Evolutionary conservation across 2,888 invertebrate genomes (phyloP), one percentile per base, ranked within the genome.

Genomic region (Spilarctia lutea): DNA sequence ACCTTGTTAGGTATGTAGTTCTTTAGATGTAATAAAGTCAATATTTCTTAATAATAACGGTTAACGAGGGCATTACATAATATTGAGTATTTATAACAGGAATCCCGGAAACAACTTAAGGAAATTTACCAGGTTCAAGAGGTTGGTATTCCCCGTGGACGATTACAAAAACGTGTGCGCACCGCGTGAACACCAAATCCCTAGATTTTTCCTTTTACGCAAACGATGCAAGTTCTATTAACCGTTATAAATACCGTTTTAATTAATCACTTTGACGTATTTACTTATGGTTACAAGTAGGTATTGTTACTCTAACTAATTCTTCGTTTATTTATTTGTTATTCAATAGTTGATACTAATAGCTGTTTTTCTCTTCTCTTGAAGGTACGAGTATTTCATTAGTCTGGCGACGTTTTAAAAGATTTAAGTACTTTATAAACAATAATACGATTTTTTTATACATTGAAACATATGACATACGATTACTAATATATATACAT

Each of bases 121-220:
- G 74, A 77, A 76, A 83, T 71, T 74, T 79, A 81, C 52, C 72
- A 70, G 76, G 82, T 79, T 71, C 42, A 2, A 33, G 73, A 77
- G 76, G 75, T 70, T 78, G 82, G 83, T 75, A 82, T 82, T 82
- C 75, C 84, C 83, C 80, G 7, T 39, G 74, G 33, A 45, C 68
- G 68, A 68, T 71, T 45, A 60, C 24, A 33, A 60, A 27, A 39
- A 65, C 24, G 20, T 56, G 27, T 48, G 27, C 65, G 27, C 20
- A 39, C 45, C 70, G 74, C 73, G 68, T 68, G 63, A 52, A 42
- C 52, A 67, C 79, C 74, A 35, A 72, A 81, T 77, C 83, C 79
- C 39, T 79, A 66, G 63, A 72, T 77, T 82, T 83, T 83, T 80
- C 84, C 83, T 79, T 63, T 83, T 73, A 83, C 76, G 70, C 65